These are phyloP conservation scores for Copidosoma aretas DNA, from an alignment of 2,888 invertebrate species.

Conservation along the genomic window DNA sequence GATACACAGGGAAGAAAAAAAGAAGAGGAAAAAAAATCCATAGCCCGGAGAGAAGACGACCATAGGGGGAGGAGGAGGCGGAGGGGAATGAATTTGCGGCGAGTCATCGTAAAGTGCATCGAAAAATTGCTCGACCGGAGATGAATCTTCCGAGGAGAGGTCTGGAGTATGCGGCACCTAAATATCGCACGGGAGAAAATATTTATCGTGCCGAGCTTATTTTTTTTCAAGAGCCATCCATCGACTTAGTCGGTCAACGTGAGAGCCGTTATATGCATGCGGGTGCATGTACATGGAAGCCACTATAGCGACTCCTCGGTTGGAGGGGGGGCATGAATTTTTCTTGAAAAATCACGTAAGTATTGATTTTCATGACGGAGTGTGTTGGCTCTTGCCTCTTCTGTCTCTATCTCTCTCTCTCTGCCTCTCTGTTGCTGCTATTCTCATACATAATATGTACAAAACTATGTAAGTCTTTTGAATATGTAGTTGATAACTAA, in stretches of 20 bases:
- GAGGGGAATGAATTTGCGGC: neutral
- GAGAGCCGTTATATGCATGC: neutral
- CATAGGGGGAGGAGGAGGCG: neutral
- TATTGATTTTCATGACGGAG: constrained; percentile 5
- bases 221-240: constrained; percentile 11
- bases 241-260: constrained; percentile 15
- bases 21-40: neutral
- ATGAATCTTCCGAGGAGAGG: neutral
- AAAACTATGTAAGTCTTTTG: too few species aligned
- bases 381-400: neutral
- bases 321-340: neutral
- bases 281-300: neutral
- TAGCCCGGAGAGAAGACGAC: neutral
- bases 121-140: constrained; percentile 6
- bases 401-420: neutral
- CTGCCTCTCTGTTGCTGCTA: neutral
- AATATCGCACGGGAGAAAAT: constrained; percentile 19
- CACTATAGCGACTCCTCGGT: neutral
- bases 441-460: too few species aligned
- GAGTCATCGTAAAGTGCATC: constrained; percentile 6
- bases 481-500: too few species aligned
- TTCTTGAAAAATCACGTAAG: constrained; percentile 1
- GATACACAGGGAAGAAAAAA: neutral
- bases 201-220: constrained; percentile 2
- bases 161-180: constrained; percentile 1